phyloP scores from a whole-genome alignment of 2,888 invertebrate genomes.

The Pherbina coryleti region DNA sequence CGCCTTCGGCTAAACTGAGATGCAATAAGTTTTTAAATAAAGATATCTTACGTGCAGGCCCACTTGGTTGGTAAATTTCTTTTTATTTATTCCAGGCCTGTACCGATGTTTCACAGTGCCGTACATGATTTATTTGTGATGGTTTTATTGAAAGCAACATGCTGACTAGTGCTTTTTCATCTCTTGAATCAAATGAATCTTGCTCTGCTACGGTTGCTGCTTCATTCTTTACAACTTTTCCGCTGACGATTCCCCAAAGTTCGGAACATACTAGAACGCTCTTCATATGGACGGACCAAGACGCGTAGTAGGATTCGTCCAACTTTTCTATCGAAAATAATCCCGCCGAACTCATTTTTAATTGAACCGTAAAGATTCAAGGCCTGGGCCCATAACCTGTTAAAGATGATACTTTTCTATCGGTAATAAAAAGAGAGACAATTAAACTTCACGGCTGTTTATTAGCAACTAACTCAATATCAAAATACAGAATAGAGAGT shows the following conservation, averaged over 20 bases:
- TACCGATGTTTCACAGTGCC: slow-evolving; percentile 36
- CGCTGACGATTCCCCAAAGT: slow-evolving; percentile 25
- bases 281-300: slow-evolving; percentile 32
- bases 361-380: no score
- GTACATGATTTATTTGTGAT: slow-evolving; percentile 39
- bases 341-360: no score
- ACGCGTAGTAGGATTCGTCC: neutral
- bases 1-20: slow-evolving; percentile 13
- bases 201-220: neutral
- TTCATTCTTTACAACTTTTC: slow-evolving; percentile 11
- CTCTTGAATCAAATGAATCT: neutral
- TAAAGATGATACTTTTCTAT: no score
- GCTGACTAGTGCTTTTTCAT: slow-evolving; percentile 37
- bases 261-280: slow-evolving; percentile 31
- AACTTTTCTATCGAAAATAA: no score
- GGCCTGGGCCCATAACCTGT: no score
- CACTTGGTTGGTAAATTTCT: slow-evolving; percentile 39
- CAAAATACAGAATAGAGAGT: no score
- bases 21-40: slow-evolving; percentile 16
- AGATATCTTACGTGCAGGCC: slow-evolving; percentile 35
- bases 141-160: slow-evolving; percentile 41
- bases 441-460: no score
- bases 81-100: slow-evolving; percentile 41
- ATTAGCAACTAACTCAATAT: no score
- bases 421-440: no score